Conservation (phyloP, 2,113 vertebrate genomes). For the Ciconia maguari region DNA sequence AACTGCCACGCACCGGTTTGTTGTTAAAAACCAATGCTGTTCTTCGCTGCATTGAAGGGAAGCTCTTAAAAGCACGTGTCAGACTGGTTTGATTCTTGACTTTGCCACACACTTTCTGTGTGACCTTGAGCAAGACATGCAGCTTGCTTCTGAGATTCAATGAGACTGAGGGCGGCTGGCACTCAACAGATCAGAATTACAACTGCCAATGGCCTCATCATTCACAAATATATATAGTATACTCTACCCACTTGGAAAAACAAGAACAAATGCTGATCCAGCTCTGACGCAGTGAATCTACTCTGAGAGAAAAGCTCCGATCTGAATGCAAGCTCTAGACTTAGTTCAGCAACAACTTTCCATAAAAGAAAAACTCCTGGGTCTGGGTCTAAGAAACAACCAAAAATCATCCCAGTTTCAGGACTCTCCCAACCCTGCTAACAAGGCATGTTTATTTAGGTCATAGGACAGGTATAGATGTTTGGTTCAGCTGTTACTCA, state of each 20-base stretch:
- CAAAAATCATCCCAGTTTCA: background rate
- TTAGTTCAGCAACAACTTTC: background rate
- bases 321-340: background rate
- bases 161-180: background rate
- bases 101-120: background rate
- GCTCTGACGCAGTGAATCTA: background rate
- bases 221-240: background rate
- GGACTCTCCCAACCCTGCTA: background rate
- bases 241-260: background rate
- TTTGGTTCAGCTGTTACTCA: background rate
- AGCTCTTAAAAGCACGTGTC: background rate
- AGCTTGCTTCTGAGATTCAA: background rate
- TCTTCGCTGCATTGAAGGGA: background rate
- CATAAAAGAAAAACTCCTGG: background rate
- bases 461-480: background rate
- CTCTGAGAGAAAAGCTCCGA: background rate
- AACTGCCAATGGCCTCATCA: background rate
- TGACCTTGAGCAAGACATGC: background rate
- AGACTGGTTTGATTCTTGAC: background rate
- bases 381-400: background rate
- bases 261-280: background rate
- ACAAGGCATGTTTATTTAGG: background rate
- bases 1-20: background rate
- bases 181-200: background rate
- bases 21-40: background rate